Base-by-base conservation (phyloP, 2,888 invertebrate genomes). In the Polymixis lichenea region DNA sequence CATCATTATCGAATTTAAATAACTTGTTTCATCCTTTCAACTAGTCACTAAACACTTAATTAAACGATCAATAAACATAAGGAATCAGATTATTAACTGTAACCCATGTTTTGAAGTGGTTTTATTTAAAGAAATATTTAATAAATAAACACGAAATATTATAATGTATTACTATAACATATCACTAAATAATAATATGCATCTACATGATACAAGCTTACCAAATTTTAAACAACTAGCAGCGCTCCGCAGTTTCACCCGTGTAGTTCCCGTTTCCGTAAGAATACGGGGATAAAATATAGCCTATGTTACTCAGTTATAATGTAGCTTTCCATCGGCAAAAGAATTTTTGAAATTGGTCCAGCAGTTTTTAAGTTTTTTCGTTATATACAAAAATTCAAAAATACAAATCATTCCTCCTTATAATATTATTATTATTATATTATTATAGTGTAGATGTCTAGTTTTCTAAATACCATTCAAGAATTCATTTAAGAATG, bases 1-100 rank as follows among this genome's bases (percentile, higher is more conserved):
- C 82, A 86, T 86, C 86, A 83, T 85, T 87, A 84, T 85, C 73
- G 66, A 83, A 90, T 91, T 90, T 87, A 80, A 89, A 90, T 91
- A 91, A 90, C 87, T 64, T 28, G 86, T 84, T 83, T 55, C 28
- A 58, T 75, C 71, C 78, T 86, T 87, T 90, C 86, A 78, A 74
- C 70, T 70, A 67, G 38, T 67, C 62, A 70, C 58, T 61, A 61
- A 82, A 82, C 55, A 73, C 32, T 77, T 84, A 75, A 82, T 77
- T 80, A 78, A 72, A 77, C 38, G 28, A 77, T 64, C 70, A 56
- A 75, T 71, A 64, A 74, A 77, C 58, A 77, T 69, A 58, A 66
- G 38, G 56, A 77, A 56, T 76, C 17, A 46, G 46, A 66, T 80
- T 72, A 67, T 22, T 56, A 71, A 75, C 71, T 71, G 61, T 73